A percentile compares a stretch with the other conserved stretches of the same genome.
These are phyloP conservation scores for Myopa tessellatipennis DNA, from an alignment of 2,888 invertebrate genomes.

Conservation along the genomic window DNA sequence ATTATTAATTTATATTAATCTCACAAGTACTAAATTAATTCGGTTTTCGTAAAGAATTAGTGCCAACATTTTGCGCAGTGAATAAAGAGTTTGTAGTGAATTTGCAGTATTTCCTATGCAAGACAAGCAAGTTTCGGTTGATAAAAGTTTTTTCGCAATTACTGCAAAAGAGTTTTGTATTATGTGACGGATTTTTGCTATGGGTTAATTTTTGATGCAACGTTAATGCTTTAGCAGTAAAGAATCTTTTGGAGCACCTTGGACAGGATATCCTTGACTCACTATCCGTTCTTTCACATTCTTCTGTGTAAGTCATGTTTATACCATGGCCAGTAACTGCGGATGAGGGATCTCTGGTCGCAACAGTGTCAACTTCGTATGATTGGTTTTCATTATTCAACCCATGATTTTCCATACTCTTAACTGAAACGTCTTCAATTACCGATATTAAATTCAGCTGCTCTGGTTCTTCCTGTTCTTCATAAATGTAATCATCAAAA, in stretches of 20 bases:
- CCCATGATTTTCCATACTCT: background rate
- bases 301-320: background rate
- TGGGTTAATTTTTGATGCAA: constrained; percentile 42
- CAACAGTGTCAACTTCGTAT: background rate
- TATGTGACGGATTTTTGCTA: constrained; percentile 12
- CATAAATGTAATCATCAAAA: background rate
- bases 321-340: too few species aligned
- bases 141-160: background rate
- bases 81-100: background rate
- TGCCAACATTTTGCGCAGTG: background rate
- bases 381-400: background rate
- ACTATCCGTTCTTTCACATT: background rate
- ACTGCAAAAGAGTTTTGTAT: background rate
- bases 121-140: too few species aligned
- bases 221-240: constrained; percentile 40
- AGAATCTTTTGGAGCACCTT: constrained; percentile 37
- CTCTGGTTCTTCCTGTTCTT: background rate
- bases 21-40: background rate
- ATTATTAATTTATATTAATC: background rate
- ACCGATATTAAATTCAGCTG: background rate
- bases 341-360: too few species aligned
- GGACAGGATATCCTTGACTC: constrained; percentile 16
- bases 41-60: background rate
- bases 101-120: too few species aligned
- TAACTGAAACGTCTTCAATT: background rate